Evolutionary conservation across 2,888 invertebrate species (phyloP).

Genomic region (Drosophila setosimentum): DNA sequence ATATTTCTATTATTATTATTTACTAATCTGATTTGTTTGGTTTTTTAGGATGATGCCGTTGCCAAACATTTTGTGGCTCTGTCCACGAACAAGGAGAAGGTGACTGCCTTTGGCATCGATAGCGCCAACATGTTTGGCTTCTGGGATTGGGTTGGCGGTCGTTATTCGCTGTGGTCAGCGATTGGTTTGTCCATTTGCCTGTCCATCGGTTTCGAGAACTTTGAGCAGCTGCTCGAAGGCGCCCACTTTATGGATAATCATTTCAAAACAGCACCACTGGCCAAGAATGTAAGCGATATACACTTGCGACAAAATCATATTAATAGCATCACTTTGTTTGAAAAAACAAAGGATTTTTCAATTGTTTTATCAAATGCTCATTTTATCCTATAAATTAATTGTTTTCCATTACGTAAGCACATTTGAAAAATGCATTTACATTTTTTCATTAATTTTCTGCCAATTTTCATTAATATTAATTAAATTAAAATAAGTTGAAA

Average conservation of each 20-base stretch:
- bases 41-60: conserved; percentile 90
- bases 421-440: too few relatives aligned
- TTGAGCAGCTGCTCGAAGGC: conserved; percentile 95
- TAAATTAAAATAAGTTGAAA: neutral
- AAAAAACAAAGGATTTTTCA: neutral
- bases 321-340: neutral
- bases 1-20: neutral
- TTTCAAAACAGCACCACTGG: conserved; percentile 93
- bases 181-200: conserved; percentile 98
- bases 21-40: neutral
- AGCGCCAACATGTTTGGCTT: conserved; percentile 99
- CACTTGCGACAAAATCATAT: neutral
- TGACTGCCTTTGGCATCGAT: conserved; percentile 99
- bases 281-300: conserved; percentile 91
- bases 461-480: too few relatives aligned
- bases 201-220: conserved; percentile 97
- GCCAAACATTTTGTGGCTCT: conserved; percentile 99
- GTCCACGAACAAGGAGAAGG: conserved; percentile 97
- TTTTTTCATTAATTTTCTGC: too few relatives aligned
- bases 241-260: conserved; percentile 98
- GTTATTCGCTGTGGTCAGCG: conserved; percentile 99
- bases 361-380: neutral
- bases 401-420: too few relatives aligned
- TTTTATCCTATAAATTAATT: neutral
- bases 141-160: conserved; percentile 99